Conservation (phyloP, 1,140 invertebrate species). For the Neodiprion lecontei region DNA sequence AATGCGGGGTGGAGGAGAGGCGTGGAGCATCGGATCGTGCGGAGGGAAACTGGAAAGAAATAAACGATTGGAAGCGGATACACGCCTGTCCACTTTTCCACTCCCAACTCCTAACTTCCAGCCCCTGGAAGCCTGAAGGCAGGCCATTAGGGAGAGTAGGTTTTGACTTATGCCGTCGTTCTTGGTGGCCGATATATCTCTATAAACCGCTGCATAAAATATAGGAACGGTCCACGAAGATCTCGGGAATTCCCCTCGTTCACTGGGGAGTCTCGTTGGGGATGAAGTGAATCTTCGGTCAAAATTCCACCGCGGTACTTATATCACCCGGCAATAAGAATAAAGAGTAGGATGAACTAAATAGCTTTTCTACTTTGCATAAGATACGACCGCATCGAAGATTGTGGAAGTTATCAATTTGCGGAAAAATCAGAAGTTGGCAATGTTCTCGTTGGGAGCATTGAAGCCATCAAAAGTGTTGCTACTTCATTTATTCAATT, state of each 20-base stretch:
- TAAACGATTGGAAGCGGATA: neutral
- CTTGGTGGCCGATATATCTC: conserved; percentile 48
- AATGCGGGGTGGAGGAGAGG: conserved; percentile 28
- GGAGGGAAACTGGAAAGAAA: conserved; percentile 15
- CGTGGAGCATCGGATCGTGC: neutral
- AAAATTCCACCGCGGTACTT: no score
- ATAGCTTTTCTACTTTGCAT: no score
- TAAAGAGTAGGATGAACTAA: no score
- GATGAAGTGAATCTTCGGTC: no score
- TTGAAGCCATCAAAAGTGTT: no score
- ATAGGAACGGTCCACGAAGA: conserved; percentile 31
- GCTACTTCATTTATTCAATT: no score
- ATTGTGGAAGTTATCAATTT: no score
- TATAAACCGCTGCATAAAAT: conserved; percentile 54
- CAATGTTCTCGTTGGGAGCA: no score
- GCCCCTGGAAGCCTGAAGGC: conserved; percentile 13
- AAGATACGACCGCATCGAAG: no score
- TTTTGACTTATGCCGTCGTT: conserved; percentile 55
- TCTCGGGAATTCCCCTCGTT: conserved; percentile 3
- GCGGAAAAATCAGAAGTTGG: no score
- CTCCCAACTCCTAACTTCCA: neutral
- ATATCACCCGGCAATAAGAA: no score
- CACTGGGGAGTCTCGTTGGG: no score
- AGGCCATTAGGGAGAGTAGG: conserved; percentile 55
- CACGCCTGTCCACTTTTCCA: neutral